A percentile compares a stretch with the other conserved stretches of the same genome.
Evolutionary conservation across 2,797 vertebrate genomes (phyloP).

Genomic region (Spheniscus humboldti): DNA sequence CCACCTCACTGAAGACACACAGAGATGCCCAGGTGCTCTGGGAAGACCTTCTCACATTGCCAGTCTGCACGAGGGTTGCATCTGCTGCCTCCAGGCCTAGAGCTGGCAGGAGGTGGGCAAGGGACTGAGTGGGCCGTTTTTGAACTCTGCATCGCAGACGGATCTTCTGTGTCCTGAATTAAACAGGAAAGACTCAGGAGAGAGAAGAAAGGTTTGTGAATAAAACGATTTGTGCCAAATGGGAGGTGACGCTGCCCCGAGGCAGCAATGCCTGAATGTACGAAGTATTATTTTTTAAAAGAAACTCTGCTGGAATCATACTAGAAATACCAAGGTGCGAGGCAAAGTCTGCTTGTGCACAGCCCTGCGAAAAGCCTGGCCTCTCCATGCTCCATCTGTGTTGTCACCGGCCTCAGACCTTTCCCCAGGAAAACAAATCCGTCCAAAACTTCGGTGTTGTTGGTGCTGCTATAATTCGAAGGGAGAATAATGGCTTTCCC

Average conservation of each 20-base stretch:
- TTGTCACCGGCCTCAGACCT: not conserved
- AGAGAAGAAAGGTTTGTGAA: conserved; percentile 45
- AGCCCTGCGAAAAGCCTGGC: not conserved
- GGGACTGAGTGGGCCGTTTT: conserved; percentile 25
- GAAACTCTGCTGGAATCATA: conserved; percentile 38
- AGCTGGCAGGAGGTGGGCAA: conserved; percentile 9
- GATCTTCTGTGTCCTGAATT: conserved; percentile 47
- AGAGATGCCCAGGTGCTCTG: conserved; percentile 32
- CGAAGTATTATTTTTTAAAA: conserved; percentile 61
- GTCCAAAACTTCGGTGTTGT: conserved; percentile 41
- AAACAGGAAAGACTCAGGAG: conserved; percentile 39
- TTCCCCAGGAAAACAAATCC: conserved; percentile 50
- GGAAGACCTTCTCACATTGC: conserved; percentile 19
- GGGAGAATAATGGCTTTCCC: conserved; percentile 29
- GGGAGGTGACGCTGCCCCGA: conserved; percentile 30
- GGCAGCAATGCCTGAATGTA: conserved; percentile 63
- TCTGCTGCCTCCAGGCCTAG: conserved; percentile 20
- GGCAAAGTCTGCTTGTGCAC: conserved; percentile 35
- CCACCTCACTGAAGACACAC: conserved; percentile 37
- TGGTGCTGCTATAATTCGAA: conserved; percentile 67
- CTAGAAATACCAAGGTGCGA: conserved; percentile 51
- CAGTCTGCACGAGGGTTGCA: conserved; percentile 2
- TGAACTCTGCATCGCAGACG: conserved; percentile 16
- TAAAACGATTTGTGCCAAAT: conserved; percentile 65
- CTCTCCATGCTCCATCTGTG: not conserved